Conservation (phyloP, 35 echinoderm and acorn worm species). For the Lytechinus variegatus region DNA sequence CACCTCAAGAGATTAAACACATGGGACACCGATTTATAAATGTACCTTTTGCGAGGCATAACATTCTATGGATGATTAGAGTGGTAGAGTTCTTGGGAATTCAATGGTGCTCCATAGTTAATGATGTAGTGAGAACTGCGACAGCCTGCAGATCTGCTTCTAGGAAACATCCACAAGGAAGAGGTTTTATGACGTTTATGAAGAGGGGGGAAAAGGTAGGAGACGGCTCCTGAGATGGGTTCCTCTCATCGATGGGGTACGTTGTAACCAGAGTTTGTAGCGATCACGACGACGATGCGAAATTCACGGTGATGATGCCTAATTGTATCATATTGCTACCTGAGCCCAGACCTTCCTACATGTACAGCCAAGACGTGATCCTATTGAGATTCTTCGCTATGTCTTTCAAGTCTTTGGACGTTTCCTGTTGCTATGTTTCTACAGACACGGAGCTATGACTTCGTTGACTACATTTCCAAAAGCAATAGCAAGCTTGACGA, state of each 20-base stretch:
- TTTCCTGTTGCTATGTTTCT: not conserved
- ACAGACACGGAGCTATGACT: not conserved
- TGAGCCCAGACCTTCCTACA: not conserved
- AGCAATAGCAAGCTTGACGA: not conserved
- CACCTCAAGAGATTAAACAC: not conserved
- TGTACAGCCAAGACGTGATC: not conserved
- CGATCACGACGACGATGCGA: not conserved
- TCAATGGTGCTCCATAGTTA: not conserved
- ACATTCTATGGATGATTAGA: not conserved
- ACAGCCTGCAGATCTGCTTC: not conserved
- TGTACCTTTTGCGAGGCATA: not conserved
- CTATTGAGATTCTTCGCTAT: not conserved
- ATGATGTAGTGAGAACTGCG: not conserved
- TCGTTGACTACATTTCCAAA: not conserved
- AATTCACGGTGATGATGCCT: not conserved
- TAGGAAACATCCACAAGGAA: not conserved
- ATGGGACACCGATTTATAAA: not conserved
- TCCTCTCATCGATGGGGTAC: not conserved
- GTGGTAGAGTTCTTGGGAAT: not conserved
- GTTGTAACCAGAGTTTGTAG: not conserved
- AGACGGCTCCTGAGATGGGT: not conserved
- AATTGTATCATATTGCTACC: not conserved
- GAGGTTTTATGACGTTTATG: not conserved
- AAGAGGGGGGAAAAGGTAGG: not conserved
- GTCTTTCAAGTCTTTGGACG: not conserved